These are phyloP conservation scores for Halisarca cf. caerulea DNA, from an alignment of 37 sponge, comb jelly and placozoan genomes.

Conservation along the genomic window DNA sequence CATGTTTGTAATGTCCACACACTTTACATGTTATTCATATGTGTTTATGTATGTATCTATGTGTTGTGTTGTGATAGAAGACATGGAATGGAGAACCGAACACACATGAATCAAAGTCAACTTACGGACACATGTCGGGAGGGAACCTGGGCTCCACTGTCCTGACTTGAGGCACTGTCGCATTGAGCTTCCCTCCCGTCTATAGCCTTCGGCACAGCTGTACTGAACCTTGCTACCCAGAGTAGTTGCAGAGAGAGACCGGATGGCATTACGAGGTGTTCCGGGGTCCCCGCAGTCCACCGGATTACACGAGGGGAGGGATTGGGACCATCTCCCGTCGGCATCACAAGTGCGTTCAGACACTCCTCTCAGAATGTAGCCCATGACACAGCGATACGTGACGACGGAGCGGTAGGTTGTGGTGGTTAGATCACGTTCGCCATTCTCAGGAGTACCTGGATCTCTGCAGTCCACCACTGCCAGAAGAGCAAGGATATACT, in stretches of 20 bases:
- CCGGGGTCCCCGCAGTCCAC: slow-evolving; percentile 36
- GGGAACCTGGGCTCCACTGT: slow-evolving; percentile 29
- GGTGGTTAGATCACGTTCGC: neutral
- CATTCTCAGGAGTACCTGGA: slow-evolving; percentile 19
- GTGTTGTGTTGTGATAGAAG: too few species aligned
- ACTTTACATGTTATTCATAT: too few species aligned
- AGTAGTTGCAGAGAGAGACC: neutral
- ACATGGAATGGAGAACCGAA: neutral
- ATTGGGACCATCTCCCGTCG: slow-evolving; percentile 51
- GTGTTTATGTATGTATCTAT: too few species aligned
- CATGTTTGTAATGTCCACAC: too few species aligned
- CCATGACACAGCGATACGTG: neutral
- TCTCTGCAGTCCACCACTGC: slow-evolving; percentile 17
- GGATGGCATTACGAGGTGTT: slow-evolving; percentile 12
- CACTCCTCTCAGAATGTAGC: slow-evolving; percentile 28
- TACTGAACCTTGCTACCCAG: neutral
- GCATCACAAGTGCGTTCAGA: slow-evolving; percentile 34
- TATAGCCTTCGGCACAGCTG: slow-evolving; percentile 10
- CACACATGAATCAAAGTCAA: neutral
- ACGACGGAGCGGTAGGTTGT: slow-evolving; percentile 1
- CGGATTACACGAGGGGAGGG: slow-evolving; percentile 33
- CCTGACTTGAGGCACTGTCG: slow-evolving; percentile 37
- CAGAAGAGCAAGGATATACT: too few species aligned
- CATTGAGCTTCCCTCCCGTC: neutral
- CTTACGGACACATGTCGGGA: slow-evolving; percentile 52